A percentile compares a stretch with the other conserved stretches of the same genome.
Conservation (phyloP, 2,888 invertebrate genomes). For the Lepidonotus clava region DNA sequence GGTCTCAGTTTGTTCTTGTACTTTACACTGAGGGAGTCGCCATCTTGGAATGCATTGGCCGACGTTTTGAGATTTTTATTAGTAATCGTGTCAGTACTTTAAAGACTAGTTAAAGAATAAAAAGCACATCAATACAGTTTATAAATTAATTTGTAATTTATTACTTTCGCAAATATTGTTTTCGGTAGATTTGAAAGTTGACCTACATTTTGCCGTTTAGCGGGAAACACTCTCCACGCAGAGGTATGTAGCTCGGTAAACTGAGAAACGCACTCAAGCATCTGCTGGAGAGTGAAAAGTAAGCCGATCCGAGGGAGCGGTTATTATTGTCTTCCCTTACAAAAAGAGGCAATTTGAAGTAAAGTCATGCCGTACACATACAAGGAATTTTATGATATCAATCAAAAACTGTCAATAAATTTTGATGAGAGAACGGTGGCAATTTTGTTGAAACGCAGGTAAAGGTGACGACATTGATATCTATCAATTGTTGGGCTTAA, state of each 20-base stretch:
- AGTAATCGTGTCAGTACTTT: constrained; percentile 12
- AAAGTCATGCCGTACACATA: too few relatives aligned
- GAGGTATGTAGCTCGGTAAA: background rate
- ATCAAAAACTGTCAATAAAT: too few relatives aligned
- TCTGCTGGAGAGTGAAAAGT: background rate
- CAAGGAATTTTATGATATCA: too few relatives aligned
- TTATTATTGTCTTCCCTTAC: too few relatives aligned
- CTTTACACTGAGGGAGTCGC: constrained; percentile 38
- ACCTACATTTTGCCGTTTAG: constrained; percentile 24
- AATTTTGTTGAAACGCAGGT: too few relatives aligned
- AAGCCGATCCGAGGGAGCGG: background rate
- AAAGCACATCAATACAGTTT: background rate
- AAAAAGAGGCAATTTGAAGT: too few relatives aligned
- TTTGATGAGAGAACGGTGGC: too few relatives aligned
- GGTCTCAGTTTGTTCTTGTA: background rate
- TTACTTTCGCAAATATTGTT: too few relatives aligned
- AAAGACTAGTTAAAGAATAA: background rate
- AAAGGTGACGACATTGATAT: too few relatives aligned
- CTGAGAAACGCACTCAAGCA: background rate
- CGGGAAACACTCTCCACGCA: constrained; percentile 38
- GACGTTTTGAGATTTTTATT: background rate
- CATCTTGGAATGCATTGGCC: constrained; percentile 11
- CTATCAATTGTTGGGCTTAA: too few relatives aligned
- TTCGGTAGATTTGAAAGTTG: background rate
- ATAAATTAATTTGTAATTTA: background rate